phyloP scores from a whole-genome alignment of 2,888 invertebrate species.

The Loripinus fragilis region DNA sequence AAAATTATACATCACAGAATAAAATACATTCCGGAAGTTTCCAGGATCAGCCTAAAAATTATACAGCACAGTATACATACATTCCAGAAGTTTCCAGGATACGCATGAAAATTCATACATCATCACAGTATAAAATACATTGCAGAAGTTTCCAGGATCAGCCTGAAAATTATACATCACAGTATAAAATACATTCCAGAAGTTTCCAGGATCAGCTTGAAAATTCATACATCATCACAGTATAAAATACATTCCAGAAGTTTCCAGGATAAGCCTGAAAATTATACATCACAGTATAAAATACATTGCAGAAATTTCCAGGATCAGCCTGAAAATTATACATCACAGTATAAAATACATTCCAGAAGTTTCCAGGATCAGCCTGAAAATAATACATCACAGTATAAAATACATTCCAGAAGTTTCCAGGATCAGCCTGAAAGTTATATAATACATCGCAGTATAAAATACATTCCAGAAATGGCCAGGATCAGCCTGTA shows the following conservation, averaged over 20 bases:
- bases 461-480: slow-evolving; percentile 81
- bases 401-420: slow-evolving; percentile 80
- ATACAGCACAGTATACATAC: slow-evolving; percentile 62
- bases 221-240: too few species aligned
- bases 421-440: slow-evolving; percentile 75
- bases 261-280: too few species aligned
- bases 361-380: slow-evolving; percentile 78
- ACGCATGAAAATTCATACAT: too few species aligned
- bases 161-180: slow-evolving; percentile 67
- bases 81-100: too few species aligned
- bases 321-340: slow-evolving; percentile 68
- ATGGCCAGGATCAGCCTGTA: slow-evolving; percentile 73
- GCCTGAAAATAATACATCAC: slow-evolving; percentile 63
- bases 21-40: slow-evolving; percentile 80
- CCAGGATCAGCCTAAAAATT: slow-evolving; percentile 71
- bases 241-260: too few species aligned
- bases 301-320: slow-evolving; percentile 79
- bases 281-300: slow-evolving; percentile 74
- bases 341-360: slow-evolving; percentile 77
- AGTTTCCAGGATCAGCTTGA: slow-evolving; percentile 74
- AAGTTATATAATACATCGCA: slow-evolving; percentile 61
- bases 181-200: slow-evolving; percentile 80
- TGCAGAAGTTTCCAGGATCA: slow-evolving; percentile 78
- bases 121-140: slow-evolving; percentile 77
- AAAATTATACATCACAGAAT: slow-evolving; percentile 71